Conservation (phyloP, 2,888 invertebrate genomes). For the Cotesia congregata region DNA sequence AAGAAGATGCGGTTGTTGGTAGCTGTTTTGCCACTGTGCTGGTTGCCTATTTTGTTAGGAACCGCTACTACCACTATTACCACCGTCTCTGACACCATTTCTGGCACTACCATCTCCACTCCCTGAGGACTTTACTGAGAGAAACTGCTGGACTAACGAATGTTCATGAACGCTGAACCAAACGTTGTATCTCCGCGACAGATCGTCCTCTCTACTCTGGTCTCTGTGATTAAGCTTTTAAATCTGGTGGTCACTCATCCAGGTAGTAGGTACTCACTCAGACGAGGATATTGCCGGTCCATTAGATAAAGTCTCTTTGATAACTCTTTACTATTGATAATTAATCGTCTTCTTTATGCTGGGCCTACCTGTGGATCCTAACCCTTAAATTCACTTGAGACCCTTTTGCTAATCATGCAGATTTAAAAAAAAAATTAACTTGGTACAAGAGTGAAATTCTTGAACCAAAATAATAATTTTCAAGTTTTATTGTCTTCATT, state of each 20-base stretch:
- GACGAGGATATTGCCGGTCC: constrained; percentile 9
- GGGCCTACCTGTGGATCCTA: neutral
- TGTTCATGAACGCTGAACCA: neutral
- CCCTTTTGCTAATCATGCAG: neutral
- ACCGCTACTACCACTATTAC: constrained; percentile 15
- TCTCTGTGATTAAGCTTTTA: constrained; percentile 46
- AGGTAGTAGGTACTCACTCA: constrained; percentile 38
- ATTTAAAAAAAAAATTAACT: neutral
- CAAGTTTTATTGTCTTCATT: too few species aligned
- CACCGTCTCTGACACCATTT: neutral
- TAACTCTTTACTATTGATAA: constrained; percentile 42
- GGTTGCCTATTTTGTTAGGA: constrained; percentile 37
- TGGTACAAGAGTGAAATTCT: too few species aligned
- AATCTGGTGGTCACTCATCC: constrained; percentile 34
- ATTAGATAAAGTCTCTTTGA: constrained; percentile 39
- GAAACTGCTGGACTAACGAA: neutral
- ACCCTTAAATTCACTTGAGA: neutral
- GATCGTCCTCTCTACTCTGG: neutral
- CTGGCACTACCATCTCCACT: neutral
- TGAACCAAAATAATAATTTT: too few species aligned
- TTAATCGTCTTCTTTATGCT: neutral
- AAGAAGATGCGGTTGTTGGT: constrained; percentile 38
- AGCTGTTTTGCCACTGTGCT: constrained; percentile 26
- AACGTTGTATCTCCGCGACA: constrained; percentile 24
- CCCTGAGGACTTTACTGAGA: neutral